Evolutionary conservation across 2,113 vertebrate genomes (phyloP), one percentile per base, ranked within the genome.

Genomic region (Nycticorax nycticorax): DNA sequence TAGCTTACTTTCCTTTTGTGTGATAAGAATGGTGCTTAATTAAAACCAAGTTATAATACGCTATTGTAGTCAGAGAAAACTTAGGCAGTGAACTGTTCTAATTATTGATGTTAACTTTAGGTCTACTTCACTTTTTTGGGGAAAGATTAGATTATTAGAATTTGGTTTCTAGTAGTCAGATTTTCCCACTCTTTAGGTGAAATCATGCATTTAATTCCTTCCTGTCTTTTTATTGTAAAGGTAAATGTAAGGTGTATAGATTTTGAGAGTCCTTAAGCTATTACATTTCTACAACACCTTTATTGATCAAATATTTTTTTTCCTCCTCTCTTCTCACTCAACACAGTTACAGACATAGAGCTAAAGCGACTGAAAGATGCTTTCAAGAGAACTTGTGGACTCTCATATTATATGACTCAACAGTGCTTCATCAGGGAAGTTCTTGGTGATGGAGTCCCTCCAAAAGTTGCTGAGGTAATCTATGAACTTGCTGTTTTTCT

Each of bases 351-450:
- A 39, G 99, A 99, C 98, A 98, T 99, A 96, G 99, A 99, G 93
- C 96, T 99, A 78, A 99, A 99, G 97, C 97, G 99, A 95, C 98
- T 99, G 96, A 99, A 99, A 97, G 99, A 99, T 99, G 99, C 99
- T 92, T 99, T 99, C 97, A 99, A 99, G 98, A 98, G 99, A 96
- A 99, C 99, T 68, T 99, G 99, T 92, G 99, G 99, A 69, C 98
- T 99, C 92, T 99, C 99, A 2, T 99, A 88, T 97, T 99, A 99
- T 95, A 99, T 99, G 99, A 99, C 98, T 97, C 99, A 99, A 95
- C 99, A 99, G 95, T 99, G 99, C 98, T 99, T 99, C 98, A 99
- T 99, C 98, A 98, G 98, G 95, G 99, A 99, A 96, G 99, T 99
- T 63, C 98, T 99, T 45, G 99, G 99, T 69, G 99, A 99, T 98